phyloP scores from a whole-genome alignment of 2,888 invertebrate genomes.

The Sinhomidia bicolor region DNA sequence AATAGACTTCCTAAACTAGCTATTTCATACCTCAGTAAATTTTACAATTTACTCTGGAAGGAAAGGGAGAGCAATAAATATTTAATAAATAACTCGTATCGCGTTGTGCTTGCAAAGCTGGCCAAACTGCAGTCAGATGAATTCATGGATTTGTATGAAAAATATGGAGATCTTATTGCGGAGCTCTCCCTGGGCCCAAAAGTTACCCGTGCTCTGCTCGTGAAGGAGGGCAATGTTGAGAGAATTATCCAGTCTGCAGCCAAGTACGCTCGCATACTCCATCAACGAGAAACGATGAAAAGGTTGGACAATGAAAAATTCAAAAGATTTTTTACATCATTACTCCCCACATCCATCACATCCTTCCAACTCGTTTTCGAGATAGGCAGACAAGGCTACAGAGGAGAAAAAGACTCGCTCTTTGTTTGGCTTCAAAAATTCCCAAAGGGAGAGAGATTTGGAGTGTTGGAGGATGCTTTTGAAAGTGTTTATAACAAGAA shows the following conservation, averaged over 20 bases:
- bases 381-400: constrained; percentile 67
- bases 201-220: constrained; percentile 52
- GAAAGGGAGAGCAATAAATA: constrained; percentile 67
- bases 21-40: constrained; percentile 65
- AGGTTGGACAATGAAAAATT: constrained; percentile 67
- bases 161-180: constrained; percentile 67
- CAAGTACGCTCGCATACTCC: constrained; percentile 66
- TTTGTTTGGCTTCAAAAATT: constrained; percentile 71
- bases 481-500: constrained; percentile 67
- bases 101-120: constrained; percentile 47
- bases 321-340: constrained; percentile 66
- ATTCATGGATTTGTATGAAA: constrained; percentile 73
- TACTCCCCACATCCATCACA: constrained; percentile 70
- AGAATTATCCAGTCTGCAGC: constrained; percentile 61
- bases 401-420: constrained; percentile 64
- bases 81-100: constrained; percentile 59
- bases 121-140: constrained; percentile 57
- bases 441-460: constrained; percentile 63
- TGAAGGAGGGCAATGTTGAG: constrained; percentile 43
- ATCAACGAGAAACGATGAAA: constrained; percentile 66
- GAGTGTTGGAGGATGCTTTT: constrained; percentile 68
- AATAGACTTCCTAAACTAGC: constrained; percentile 61
- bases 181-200: constrained; percentile 63
- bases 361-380: constrained; percentile 72
- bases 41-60: constrained; percentile 61